These are phyloP conservation scores for Serrognathus titanus DNA, from an alignment of 2,888 invertebrate species.

Conservation along the genomic window DNA sequence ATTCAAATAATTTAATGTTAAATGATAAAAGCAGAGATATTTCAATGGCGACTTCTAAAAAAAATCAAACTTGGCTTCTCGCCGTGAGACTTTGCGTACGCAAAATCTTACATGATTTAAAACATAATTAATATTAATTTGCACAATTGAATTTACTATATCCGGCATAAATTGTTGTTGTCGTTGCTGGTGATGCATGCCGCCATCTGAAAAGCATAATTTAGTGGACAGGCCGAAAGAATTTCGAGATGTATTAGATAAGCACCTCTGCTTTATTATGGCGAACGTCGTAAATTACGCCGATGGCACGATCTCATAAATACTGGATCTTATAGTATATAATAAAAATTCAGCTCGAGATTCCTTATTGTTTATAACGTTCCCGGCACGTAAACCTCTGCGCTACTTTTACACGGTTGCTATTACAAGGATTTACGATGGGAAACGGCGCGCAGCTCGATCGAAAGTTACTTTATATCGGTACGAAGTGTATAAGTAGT, in stretches of 20 bases:
- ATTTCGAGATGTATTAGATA: neutral
- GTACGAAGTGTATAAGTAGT: too few species aligned
- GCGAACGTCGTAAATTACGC: neutral
- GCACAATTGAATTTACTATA: too few species aligned
- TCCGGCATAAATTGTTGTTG: too few species aligned
- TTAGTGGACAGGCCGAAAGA: neutral
- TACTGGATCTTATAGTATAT: neutral
- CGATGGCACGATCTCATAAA: neutral
- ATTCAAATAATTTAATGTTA: too few species aligned
- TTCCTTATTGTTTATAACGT: constrained; percentile 4
- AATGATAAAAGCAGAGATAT: too few species aligned
- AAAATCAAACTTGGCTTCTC: too few species aligned
- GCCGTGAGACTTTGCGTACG: too few species aligned
- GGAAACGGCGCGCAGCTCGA: neutral
- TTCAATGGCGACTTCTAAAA: too few species aligned
- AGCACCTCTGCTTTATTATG: neutral
- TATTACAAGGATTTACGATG: constrained; percentile 2
- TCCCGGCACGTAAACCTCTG: constrained; percentile 1
- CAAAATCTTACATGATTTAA: too few species aligned
- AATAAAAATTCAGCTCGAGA: constrained; percentile 2
- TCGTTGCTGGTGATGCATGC: too few species aligned
- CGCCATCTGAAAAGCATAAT: too few species aligned
- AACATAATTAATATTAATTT: too few species aligned
- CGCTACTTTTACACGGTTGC: constrained; percentile 6
- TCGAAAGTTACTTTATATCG: neutral